Conservation (phyloP, 1,140 invertebrate species). For the Brachionus rotundiformis region DNA sequence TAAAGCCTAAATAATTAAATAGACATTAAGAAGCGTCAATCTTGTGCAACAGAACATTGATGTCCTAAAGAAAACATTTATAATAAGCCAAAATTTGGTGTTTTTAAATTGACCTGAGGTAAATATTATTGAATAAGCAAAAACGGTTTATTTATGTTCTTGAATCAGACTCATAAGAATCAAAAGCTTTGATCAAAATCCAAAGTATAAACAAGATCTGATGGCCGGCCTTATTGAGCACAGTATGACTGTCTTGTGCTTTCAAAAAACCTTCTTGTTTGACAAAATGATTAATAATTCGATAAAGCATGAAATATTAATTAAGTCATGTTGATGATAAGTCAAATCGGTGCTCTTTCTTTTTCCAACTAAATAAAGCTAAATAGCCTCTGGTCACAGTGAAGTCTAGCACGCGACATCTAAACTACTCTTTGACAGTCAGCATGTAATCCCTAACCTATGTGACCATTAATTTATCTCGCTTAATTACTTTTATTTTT, state of each 20-base stretch:
- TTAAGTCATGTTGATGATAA: constrained; percentile 18
- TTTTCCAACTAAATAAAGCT: background rate
- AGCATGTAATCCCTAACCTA: background rate
- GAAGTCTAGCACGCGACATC: background rate
- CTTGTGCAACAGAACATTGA: no score
- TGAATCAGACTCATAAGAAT: background rate
- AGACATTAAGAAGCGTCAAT: background rate
- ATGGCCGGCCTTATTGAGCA: background rate
- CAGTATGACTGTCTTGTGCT: background rate
- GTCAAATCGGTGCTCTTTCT: background rate
- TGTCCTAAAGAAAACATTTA: no score
- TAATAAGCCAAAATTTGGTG: no score
- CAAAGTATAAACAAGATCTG: background rate
- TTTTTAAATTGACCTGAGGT: no score
- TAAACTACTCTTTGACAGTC: background rate
- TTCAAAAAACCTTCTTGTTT: background rate
- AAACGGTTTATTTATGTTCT: background rate
- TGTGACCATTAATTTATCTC: background rate
- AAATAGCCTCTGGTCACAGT: background rate
- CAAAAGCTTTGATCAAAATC: background rate
- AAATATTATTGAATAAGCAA: background rate
- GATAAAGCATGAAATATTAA: constrained; percentile 38
- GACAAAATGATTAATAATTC: constrained; percentile 20
- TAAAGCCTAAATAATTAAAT: constrained; percentile 5
- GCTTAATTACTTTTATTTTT: background rate